Percentiles rank a stretch among this genome's conserved stretches.
Conservation (phyloP, 2,888 invertebrate species). For the Oscheius onirici region DNA sequence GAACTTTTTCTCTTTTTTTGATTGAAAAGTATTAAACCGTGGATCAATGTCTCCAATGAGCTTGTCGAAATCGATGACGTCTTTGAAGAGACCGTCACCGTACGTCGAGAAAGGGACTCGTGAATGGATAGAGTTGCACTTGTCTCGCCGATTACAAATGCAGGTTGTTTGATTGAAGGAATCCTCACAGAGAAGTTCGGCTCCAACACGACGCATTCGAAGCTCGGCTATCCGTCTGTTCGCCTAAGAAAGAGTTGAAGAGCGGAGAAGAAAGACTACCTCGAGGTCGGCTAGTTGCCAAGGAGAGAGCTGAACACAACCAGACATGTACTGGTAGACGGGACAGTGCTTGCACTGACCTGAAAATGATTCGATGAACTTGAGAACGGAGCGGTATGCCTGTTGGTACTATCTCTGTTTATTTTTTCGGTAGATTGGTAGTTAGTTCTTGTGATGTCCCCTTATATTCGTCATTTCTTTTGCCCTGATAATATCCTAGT, state of each 20-base stretch:
- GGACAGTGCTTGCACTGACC: conserved; percentile 65
- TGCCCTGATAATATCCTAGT: no score
- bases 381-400: no score
- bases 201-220: conserved; percentile 53
- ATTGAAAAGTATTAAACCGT: no score
- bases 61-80: conserved; percentile 58
- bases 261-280: conserved; percentile 14
- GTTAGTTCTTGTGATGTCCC: no score
- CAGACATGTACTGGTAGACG: conserved; percentile 63
- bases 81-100: conserved; percentile 56
- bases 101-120: conserved; percentile 54
- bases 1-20: neutral
- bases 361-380: no score
- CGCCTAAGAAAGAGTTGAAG: no score
- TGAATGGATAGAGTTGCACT: conserved; percentile 59
- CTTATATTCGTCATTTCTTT: no score
- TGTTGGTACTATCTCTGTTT: no score
- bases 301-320: conserved; percentile 55
- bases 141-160: conserved; percentile 60
- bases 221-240: conserved; percentile 48
- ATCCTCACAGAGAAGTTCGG: conserved; percentile 59
- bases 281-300: conserved; percentile 60
- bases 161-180: conserved; percentile 63
- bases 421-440: no score
- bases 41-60: conserved; percentile 58